phyloP scores from a whole-genome alignment of 2,888 invertebrate genomes.

The Metalampra italica region DNA sequence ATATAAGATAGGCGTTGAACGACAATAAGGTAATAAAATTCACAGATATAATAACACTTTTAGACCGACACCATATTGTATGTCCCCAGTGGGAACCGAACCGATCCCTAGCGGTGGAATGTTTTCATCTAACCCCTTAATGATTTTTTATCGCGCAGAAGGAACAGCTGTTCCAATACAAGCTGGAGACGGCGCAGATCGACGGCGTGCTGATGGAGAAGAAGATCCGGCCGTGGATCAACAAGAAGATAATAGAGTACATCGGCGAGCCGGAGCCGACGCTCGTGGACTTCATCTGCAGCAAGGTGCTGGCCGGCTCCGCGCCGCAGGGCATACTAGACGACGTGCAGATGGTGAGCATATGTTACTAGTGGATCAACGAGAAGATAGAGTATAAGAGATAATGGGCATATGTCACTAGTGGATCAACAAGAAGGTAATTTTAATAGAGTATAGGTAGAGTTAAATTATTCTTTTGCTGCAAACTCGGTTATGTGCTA shows the following conservation, averaged over 20 bases:
- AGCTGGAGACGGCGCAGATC: conserved; percentile 91
- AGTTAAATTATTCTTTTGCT: too few relatives aligned
- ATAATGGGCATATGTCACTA: too few relatives aligned
- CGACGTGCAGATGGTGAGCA: conserved; percentile 97
- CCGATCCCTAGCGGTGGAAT: too few relatives aligned
- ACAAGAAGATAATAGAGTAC: conserved; percentile 99
- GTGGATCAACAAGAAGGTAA: too few relatives aligned
- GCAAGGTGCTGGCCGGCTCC: conserved; percentile 94
- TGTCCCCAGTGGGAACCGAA: too few relatives aligned
- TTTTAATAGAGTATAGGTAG: too few relatives aligned
- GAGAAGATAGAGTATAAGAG: not conserved
- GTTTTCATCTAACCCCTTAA: too few relatives aligned
- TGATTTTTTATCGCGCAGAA: conserved; percentile 78
- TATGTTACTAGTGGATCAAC: not conserved
- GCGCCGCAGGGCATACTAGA: conserved; percentile 96
- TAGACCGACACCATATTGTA: too few relatives aligned
- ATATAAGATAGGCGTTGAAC: too few relatives aligned
- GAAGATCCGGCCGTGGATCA: conserved; percentile 99
- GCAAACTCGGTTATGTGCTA: too few relatives aligned
- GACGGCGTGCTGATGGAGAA: conserved; percentile 92
- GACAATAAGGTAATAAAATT: too few relatives aligned
- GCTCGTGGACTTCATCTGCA: conserved; percentile 99
- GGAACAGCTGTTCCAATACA: conserved; percentile 96
- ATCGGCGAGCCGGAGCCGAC: conserved; percentile 99
- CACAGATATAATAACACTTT: too few relatives aligned